Base-by-base conservation (phyloP, 2,797 vertebrate species). In the Mormyrus hasselquistii region DNA sequence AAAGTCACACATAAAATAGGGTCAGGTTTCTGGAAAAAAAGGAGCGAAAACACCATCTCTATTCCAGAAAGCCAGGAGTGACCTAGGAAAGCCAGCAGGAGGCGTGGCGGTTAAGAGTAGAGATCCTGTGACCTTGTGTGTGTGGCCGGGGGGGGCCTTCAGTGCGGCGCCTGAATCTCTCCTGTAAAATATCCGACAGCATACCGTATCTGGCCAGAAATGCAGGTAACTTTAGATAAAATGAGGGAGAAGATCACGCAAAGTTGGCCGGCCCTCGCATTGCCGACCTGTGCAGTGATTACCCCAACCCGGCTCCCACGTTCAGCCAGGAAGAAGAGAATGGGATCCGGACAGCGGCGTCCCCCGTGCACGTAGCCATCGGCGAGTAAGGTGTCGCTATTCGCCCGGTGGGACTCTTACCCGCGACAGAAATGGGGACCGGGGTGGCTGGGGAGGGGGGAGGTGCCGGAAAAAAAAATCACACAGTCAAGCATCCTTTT, bases 401-500 rank as follows among this genome's bases (percentile, higher is more conserved):
- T 95, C 94, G 91, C 93, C 91, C 82, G 87, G 83, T 73, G 82
- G 91, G 89, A 92, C 95, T 92, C 94, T 95, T 94, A 94, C 95
- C 92, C 93, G 92, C 92, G 87, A 90, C 93, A 94, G 92, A 90
- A 91, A 90, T 92, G 92, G 90, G 93, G 90, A 93, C 89, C 47
- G 93, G 94, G 91, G 92, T 7, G 69, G 69, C 29, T 19, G 34
- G 12, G 69, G 69, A 41, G 34, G 69, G 34, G 69, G 93, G 91
- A 93, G 86, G 88, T 2, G 22, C 2, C 0, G 44, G 25, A 29
- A 29, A 4, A 82, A 53, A 88, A 86, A 93, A 90, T 91, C 92
- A 92, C 92, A 90, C 90, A 91, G 89, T 95, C 94, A 93, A 92
- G 93, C 95, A 94, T 95, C 94, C 94, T 92, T 92, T 95, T 95